These are phyloP conservation scores for Glyptemys insculpta DNA, from an alignment of 2,797 vertebrate genomes.

Conservation along the genomic window DNA sequence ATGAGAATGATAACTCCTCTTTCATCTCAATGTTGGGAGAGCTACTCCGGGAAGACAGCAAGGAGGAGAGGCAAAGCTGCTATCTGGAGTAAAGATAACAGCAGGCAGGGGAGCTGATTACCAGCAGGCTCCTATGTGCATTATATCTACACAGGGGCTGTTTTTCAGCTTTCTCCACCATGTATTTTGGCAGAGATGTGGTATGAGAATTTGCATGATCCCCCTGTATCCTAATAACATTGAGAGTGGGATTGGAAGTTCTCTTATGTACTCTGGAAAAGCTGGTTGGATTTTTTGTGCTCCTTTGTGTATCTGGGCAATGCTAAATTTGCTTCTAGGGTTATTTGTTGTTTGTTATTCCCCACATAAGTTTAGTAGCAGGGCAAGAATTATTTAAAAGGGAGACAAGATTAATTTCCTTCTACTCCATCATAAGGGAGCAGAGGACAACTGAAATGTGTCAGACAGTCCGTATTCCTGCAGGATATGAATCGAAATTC, in stretches of 20 bases:
- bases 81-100: not conserved
- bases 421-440: not conserved
- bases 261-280: rapidly evolving
- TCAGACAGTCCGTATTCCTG: not conserved
- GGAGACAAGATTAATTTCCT: not conserved
- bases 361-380: not conserved
- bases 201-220: conserved; percentile 12
- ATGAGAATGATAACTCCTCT: not conserved
- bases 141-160: not conserved
- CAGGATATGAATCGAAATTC: not conserved
- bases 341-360: not conserved
- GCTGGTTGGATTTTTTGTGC: not conserved
- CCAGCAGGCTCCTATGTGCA: not conserved
- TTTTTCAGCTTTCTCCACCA: not conserved
- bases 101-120: conserved; percentile 21
- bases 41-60: not conserved
- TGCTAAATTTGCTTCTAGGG: not conserved
- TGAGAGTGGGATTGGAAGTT: not conserved
- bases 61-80: not conserved
- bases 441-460: not conserved
- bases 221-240: not conserved
- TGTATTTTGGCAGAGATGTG: not conserved
- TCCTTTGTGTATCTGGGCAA: not conserved
- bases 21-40: not conserved
- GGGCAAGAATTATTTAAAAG: not conserved